A percentile compares a stretch with the other conserved stretches of the same genome.
phyloP scores from a whole-genome alignment of 1,140 invertebrate genomes.

The Ectropis grisescens region DNA sequence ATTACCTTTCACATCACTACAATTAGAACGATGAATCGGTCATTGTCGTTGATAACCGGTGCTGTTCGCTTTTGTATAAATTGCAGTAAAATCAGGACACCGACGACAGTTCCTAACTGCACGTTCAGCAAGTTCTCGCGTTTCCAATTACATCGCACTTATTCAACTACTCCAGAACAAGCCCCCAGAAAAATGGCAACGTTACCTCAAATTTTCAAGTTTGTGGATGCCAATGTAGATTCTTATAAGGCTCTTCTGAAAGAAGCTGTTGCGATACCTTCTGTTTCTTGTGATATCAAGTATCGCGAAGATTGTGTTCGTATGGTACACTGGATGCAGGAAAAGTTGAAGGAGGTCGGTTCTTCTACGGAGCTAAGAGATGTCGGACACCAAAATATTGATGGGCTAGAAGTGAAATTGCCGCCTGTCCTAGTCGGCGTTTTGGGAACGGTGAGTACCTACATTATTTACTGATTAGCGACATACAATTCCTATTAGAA shows the following conservation, averaged over 20 bases:
- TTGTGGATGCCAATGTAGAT: constrained; percentile 83
- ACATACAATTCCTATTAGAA: no score
- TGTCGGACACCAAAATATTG: constrained; percentile 84
- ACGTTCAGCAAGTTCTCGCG: no score
- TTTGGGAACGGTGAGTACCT: constrained; percentile 77
- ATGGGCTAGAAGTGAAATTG: constrained; percentile 80
- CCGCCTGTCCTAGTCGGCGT: constrained; percentile 91
- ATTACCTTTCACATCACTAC: no score
- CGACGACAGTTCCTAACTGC: no score
- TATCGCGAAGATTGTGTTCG: constrained; percentile 77
- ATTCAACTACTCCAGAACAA: constrained; percentile 24
- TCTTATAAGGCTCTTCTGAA: constrained; percentile 85
- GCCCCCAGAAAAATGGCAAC: constrained; percentile 36
- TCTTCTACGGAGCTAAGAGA: constrained; percentile 82
- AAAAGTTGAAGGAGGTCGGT: constrained; percentile 83
- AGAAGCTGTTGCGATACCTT: constrained; percentile 94
- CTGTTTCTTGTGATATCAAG: constrained; percentile 94
- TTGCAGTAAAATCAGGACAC: constrained; percentile 18
- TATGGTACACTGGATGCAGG: constrained; percentile 83
- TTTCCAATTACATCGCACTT: constrained; percentile 8
- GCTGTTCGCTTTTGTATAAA: constrained; percentile 10
- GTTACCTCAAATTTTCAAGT: constrained; percentile 70
- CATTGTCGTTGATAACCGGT: constrained; percentile 8
- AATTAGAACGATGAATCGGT: constrained; percentile 17
- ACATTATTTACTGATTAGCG: no score